Conservation (phyloP, 2,888 invertebrate species). For the Pyrrhosoma nymphula region DNA sequence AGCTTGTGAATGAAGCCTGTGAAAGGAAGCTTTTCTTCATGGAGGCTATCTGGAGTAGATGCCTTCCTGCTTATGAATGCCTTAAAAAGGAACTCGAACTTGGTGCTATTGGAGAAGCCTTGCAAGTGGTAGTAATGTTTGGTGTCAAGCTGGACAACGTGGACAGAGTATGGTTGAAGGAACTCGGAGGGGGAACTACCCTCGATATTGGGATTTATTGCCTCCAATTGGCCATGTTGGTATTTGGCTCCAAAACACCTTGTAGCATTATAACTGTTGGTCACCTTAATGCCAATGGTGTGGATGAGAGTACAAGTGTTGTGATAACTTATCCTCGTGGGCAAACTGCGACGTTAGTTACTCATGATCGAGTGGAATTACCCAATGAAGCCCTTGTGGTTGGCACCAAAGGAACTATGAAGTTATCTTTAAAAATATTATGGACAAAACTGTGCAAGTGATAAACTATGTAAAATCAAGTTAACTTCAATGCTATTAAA, state of each 20-base stretch:
- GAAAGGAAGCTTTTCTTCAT: constrained; percentile 88
- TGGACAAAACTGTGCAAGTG: no score
- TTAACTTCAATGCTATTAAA: no score
- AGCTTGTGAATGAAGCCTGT: constrained; percentile 84
- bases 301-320: constrained; percentile 85
- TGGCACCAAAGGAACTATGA: constrained; percentile 85
- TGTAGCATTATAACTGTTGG: constrained; percentile 84
- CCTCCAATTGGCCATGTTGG: constrained; percentile 86
- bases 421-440: no score
- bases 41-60: constrained; percentile 96
- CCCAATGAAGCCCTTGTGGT: constrained; percentile 84
- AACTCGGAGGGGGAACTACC: constrained; percentile 87
- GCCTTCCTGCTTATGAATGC: constrained; percentile 87
- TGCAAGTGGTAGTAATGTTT: constrained; percentile 85
- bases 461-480: no score
- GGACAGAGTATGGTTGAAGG: constrained; percentile 83
- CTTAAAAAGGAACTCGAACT: constrained; percentile 83
- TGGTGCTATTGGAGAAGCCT: constrained; percentile 86
- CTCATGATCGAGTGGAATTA: constrained; percentile 81
- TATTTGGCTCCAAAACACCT: constrained; percentile 85
- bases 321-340: constrained; percentile 84
- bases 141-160: constrained; percentile 82
- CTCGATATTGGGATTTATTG: constrained; percentile 89
- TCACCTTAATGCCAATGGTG: constrained; percentile 84
- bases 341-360: constrained; percentile 83